Base-by-base conservation (phyloP, 2,797 vertebrate genomes). In the Sarcophilus harrisii region DNA sequence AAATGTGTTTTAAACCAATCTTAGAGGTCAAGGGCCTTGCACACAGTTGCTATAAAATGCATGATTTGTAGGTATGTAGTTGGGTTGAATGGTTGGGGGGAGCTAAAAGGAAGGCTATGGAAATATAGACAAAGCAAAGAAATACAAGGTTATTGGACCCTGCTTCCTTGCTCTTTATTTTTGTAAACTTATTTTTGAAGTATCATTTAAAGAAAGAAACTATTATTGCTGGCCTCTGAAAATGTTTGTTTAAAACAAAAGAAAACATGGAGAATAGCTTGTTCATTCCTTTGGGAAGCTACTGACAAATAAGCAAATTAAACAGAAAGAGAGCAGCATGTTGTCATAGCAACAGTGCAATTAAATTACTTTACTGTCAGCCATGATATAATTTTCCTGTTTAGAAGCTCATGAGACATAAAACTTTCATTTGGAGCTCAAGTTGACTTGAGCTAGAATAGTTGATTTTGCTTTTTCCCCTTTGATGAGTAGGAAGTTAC, bases 341-440 rank as follows among this genome's bases (percentile, higher is more conserved):
- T 99, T 99, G 99, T 99, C 99, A 99, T 99, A 99, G 99, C 99
- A 99, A 99, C 99, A 99, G 98, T 98, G 99, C 99, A 99, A 99
- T 99, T 99, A 99, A 99, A 99, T 99, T 99, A 99, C 99, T 99
- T 99, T 99, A 99, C 99, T 99, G 99, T 99, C 99, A 99, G 99
- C 99, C 99, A 99, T 99, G 99, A 99, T 99, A 99, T 98, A 98
- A 99, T 99, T 99, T 99, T 99, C 99, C 99, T 99, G 99, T 99
- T 99, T 99, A 98, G 99, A 99, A 99, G 97, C 99, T 99, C 98
- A 93, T 97, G 99, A 99, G 99, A 99, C 97, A 38, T 97, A 98
- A 98, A 98, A 98, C 97, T 99, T 99, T 98, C 98, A 97, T 98
- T 98, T 98, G 98, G 98, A 98, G 98, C 97, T 97, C 38, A 98